Conservation (phyloP, 30 jellyfish, hydroid and myxozoan genomes). For the Turritopsis dohrnii region DNA sequence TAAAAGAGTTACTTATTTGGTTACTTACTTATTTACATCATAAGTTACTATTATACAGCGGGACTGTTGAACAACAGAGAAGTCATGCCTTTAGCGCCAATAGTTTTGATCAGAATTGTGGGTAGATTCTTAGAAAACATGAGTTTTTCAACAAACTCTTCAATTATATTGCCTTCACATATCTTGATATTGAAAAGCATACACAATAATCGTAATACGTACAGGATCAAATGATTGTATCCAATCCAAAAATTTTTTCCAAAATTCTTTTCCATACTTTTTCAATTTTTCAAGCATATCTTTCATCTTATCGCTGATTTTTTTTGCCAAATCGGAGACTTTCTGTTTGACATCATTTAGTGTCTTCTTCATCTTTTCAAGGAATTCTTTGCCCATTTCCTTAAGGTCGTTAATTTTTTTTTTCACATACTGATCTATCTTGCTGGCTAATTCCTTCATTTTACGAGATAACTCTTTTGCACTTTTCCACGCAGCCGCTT, state of each 20-base stretch:
- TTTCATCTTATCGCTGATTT: neutral
- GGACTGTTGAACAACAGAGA: too few relatives aligned
- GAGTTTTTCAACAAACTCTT: too few relatives aligned
- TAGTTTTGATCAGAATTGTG: too few relatives aligned
- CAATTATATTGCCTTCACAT: neutral
- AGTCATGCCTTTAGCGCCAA: too few relatives aligned
- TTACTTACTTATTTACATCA: too few relatives aligned
- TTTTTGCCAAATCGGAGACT: neutral
- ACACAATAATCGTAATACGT: neutral
- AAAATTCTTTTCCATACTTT: neutral
- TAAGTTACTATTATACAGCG: too few relatives aligned
- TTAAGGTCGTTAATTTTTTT: neutral
- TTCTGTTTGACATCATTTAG: neutral
- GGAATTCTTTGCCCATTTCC: neutral
- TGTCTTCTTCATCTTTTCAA: neutral
- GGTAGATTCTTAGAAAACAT: too few relatives aligned
- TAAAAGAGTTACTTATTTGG: too few relatives aligned
- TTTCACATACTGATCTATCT: neutral
- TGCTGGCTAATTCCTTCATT: neutral
- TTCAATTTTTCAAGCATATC: neutral
- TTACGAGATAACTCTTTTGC: neutral
- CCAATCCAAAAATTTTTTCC: slow-evolving; percentile 27
- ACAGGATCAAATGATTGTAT: slow-evolving; percentile 30
- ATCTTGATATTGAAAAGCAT: neutral
- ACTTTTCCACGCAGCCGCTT: neutral